Base-by-base conservation (phyloP, 2,113 vertebrate species). In the Percina caprodes region DNA sequence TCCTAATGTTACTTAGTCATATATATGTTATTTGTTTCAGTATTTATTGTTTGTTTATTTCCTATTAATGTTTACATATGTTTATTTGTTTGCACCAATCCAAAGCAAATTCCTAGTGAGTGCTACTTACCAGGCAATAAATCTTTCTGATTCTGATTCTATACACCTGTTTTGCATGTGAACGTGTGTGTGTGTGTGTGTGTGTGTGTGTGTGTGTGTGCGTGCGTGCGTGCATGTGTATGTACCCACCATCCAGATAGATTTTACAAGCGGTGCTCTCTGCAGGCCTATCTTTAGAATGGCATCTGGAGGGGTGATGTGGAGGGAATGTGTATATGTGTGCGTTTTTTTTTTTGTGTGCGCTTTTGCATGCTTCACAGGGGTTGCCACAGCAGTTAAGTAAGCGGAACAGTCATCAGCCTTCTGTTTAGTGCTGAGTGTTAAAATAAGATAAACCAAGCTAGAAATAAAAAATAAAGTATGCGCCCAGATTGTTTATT, bases 281-380 rank as follows among this genome's bases (percentile, higher is more conserved):
- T 73, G 80, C 77, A 86, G 84, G 48, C 62, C 91, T 95, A 94
- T 91, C 91, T 94, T 94, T 95, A 95, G 94, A 95, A 94, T 60
- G 95, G 94, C 90, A 94, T 95, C 90, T 94, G 92, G 91, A 94
- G 82, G 82, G 88, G 84, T 90, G 90, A 91, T 91, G 91, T 69
- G 59, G 77, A 69, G 82, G 80, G 84, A 88, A 84, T 86, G 84
- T 84, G 87, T 30, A 16, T 66, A n/a, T 59, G 82, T 48, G 24
- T 42, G 58, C 0, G 39, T 35, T 76, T 74, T 46, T 74, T 46
- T 33, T 55, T 15, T 3, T 73, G 51, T n/a, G 9, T 30, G 42
- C 72, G 49, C 51, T 80, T 74, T 78, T 48, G 68, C 60, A 68
- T 75, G 58, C 30, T 81, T 85, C 70, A 65, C 74, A 35, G 42